Evolutionary conservation across 2,797 vertebrate genomes (phyloP), one percentile per base, ranked within the genome.

Genomic region (Vespertilio murinus): DNA sequence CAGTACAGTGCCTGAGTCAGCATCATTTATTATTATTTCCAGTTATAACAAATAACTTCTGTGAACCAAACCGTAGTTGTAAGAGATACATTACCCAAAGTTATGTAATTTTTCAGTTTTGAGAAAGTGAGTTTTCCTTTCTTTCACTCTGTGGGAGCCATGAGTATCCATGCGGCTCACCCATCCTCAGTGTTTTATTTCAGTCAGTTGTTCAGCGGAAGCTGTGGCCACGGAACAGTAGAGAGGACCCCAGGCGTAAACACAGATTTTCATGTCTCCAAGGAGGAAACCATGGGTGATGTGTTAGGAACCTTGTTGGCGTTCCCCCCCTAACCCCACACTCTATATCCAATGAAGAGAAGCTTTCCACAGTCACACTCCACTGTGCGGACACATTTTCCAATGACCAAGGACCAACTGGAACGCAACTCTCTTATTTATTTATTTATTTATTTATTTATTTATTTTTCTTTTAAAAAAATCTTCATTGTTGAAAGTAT

Each of bases 91-190:
- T 70, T 61, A 45, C 71, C 35, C 49, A 3, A 52, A 89, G 84
- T 80, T 69, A 59, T 42, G 30, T 83, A 61, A 25, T 49, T 10
- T 2, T 45, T 91, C 45, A 74, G 14, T 70, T 88, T 38, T 75
- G 74, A 94, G 70, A 82, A 74, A 89, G 56, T 77, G n/a, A 54
- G 40, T 78, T 84, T 94, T 91, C 20, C 49, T 88, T 85, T 28
- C 47, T 49, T 81, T 69, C 42, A 45, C 16, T 20, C 13, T 7
- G 12, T 12, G 40, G 74, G 47, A 61, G 16, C 47, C 49, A 52
- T 61, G 90, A 33, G 20, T 92, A 65, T 64, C 8, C 17, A 7
- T 16, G 56, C 30, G 9, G 28, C 35, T 88, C 56, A 30, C 22
- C 18, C 16, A 2, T 59, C 40, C 35, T 59, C 6, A 4, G 61